Base-by-base conservation (phyloP, 2,797 vertebrate genomes). In the Anabacerthia variegaticeps region DNA sequence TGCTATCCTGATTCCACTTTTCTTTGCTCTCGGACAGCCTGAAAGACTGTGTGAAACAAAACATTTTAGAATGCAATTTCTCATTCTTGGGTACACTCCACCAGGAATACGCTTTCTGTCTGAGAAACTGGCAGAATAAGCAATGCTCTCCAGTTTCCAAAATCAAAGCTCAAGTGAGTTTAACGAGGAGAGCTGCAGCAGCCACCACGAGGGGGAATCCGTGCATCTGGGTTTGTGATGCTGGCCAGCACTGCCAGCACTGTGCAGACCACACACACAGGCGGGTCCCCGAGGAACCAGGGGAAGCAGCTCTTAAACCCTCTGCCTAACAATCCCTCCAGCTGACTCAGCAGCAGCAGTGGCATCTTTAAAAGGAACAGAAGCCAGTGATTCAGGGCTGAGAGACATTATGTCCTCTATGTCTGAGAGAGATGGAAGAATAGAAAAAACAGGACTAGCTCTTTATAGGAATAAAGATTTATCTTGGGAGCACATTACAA, bases 1-100 rank as follows among this genome's bases (percentile, higher is more conserved):
- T 91, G 99, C 99, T 98, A 99, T 99, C 98, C 99, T 99, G 98
- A 99, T 99, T 85, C 99, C 99, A 72, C 99, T 99, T 97, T 99
- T 99, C 97, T 99, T 99, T 89, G 99, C 99, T 95, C 99, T 98
- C 0, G 99, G 99, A 98, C 99, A 99, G 95, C 99, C 99, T 98
- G 99, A 99, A 98, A 99, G 99, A 98, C 99, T 99, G 93, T 95
- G 96, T 93, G 95, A 95, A 95, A 96, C 26, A 85, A 34, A 56
- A 8, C 13, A 52, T 44, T 83, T 98, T 82, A 97, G 91, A 93
- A 85, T 19, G 19, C 22, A 49, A 9, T 62, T 86, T 72, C 54
- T 95, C 49, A 37, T 88, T 90, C 59, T 28, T 61, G 46, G 36
- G 22, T 68, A 62, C 9, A 37, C 37, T 62, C 55, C 36, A 84